These are phyloP conservation scores for Leptodon cayanensis DNA, from an alignment of 2,797 vertebrate species.

Conservation along the genomic window DNA sequence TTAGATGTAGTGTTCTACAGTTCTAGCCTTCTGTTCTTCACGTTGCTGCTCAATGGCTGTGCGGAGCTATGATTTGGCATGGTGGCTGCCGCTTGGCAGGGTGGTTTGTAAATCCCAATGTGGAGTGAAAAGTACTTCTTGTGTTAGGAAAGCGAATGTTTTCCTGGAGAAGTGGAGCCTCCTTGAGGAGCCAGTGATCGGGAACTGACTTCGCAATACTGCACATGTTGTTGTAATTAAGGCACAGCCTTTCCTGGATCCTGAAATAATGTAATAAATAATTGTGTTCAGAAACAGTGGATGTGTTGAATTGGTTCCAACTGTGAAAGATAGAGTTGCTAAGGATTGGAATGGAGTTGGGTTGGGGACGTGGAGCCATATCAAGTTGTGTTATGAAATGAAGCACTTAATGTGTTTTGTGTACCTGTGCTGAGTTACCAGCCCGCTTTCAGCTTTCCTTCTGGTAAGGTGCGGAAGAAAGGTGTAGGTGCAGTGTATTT, in stretches of 20 bases:
- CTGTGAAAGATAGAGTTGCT: background rate
- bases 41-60: rapidly evolving
- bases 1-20: background rate
- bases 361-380: background rate
- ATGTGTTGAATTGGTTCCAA: background rate
- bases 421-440: background rate
- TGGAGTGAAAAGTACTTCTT: background rate
- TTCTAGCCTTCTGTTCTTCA: background rate
- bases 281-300: background rate
- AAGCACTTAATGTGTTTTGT: background rate
- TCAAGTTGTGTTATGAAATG: background rate
- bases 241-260: conserved; percentile 38
- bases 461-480: background rate
- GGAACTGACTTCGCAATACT: background rate
- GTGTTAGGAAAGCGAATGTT: background rate
- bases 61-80: background rate
- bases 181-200: background rate
- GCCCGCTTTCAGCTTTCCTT: background rate
- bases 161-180: background rate
- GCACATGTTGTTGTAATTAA: conserved; percentile 34
- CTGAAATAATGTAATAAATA: background rate
- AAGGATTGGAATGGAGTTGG: background rate
- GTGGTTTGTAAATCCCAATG: background rate
- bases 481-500: rapidly evolving
- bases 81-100: background rate